phyloP scores from a whole-genome alignment of 2,113 vertebrate species.

The Bagarius yarrelli region DNA sequence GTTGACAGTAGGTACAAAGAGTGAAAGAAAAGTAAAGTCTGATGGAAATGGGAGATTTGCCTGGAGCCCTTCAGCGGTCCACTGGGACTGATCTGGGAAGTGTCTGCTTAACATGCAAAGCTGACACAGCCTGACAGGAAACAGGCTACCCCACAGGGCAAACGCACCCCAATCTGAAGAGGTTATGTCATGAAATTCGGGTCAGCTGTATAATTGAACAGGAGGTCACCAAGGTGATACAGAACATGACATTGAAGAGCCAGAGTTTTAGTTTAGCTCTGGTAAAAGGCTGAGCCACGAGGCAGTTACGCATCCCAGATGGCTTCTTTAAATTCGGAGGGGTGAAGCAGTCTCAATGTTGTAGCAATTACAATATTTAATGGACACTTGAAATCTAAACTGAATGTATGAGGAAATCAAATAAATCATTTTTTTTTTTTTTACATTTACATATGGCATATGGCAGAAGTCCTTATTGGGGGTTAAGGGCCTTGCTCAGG shows the following conservation, averaged over 20 bases:
- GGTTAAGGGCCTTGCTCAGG: too few relatives aligned
- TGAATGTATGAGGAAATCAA: neutral
- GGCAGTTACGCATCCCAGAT: constrained; percentile 58
- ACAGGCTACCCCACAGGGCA: constrained; percentile 61
- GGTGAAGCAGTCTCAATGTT: constrained; percentile 59
- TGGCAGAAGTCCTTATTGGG: too few relatives aligned
- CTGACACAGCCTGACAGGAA: constrained; percentile 71
- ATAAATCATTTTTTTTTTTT: constrained; percentile 14
- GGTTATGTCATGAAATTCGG: constrained; percentile 75
- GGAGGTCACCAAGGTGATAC: constrained; percentile 69
- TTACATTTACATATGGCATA: too few relatives aligned
- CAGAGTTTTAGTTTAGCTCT: constrained; percentile 69
- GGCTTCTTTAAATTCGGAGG: constrained; percentile 63
- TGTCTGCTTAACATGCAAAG: constrained; percentile 70
- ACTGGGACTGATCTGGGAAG: constrained; percentile 70
- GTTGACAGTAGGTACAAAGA: neutral
- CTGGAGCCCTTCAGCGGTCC: constrained; percentile 57
- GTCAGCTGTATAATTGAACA: constrained; percentile 74
- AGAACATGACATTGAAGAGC: constrained; percentile 70
- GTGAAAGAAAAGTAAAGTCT: neutral
- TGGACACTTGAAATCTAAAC: constrained; percentile 44
- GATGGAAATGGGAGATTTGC: constrained; percentile 24
- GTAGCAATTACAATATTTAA: constrained; percentile 57
- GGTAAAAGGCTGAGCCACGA: constrained; percentile 46
- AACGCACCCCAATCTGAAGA: constrained; percentile 62